Percentiles rank a stretch among this genome's conserved stretches.
Evolutionary conservation across 2,888 invertebrate species (phyloP).

Genomic region (Drosophila putrida): DNA sequence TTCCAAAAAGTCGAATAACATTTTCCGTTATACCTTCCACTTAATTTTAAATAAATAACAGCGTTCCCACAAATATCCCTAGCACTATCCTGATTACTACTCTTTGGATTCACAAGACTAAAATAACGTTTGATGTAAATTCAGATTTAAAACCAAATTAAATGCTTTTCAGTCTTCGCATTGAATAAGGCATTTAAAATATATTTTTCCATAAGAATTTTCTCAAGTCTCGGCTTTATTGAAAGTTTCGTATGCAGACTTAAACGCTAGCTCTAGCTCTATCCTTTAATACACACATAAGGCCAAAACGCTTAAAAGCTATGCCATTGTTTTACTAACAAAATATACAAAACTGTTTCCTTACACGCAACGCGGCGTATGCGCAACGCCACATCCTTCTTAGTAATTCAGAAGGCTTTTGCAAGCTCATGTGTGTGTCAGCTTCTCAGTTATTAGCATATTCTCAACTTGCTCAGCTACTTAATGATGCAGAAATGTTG

Average conservation of each 20-base stretch:
- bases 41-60: not conserved
- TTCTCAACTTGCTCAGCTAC: conserved; percentile 57
- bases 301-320: conserved; percentile 20
- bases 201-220: not conserved
- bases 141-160: not conserved
- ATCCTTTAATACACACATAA: conserved; percentile 24
- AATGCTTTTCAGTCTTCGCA: not conserved
- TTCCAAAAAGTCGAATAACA: no score
- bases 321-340: conserved; percentile 20
- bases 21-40: not conserved
- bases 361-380: conserved; percentile 23
- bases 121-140: not conserved
- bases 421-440: conserved; percentile 24
- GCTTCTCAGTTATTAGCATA: conserved; percentile 54
- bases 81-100: not conserved
- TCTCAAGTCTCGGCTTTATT: not conserved
- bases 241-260: conserved; percentile 11
- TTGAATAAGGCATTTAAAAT: not conserved
- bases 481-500: conserved; percentile 60
- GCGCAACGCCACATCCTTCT: conserved; percentile 26
- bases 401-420: conserved; percentile 9
- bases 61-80: not conserved
- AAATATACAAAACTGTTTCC: conserved; percentile 14
- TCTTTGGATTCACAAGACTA: not conserved
- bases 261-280: conserved; percentile 31